Conservation (phyloP, 2,888 invertebrate genomes). For the Dryobotodes eremita region DNA sequence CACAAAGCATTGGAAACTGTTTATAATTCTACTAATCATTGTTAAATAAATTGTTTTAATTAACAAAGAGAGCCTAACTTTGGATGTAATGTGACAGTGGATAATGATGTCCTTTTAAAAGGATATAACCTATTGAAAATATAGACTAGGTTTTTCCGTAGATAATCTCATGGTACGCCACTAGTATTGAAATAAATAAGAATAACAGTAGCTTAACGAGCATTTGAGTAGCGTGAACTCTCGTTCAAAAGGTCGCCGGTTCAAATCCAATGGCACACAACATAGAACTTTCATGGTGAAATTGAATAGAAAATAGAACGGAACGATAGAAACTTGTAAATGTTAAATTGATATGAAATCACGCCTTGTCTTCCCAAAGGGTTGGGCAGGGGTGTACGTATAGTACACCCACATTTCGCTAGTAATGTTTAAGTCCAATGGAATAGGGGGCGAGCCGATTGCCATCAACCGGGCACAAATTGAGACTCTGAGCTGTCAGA, state of each 20-base stretch:
- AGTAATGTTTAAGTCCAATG: no score
- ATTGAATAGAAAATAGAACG: conserved; percentile 42
- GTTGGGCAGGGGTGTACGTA: no score
- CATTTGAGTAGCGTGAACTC: conserved; percentile 46
- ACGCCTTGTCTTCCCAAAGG: no score
- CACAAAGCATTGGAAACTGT: neutral
- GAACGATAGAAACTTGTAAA: conserved; percentile 1
- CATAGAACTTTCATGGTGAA: conserved; percentile 32
- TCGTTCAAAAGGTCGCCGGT: conserved; percentile 49
- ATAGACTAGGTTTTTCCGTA: neutral
- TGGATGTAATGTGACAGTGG: neutral
- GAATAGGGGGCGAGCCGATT: no score
- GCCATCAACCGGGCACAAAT: no score
- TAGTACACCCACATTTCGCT: no score
- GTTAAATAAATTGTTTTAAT: neutral
- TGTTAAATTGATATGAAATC: no score
- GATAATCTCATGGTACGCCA: neutral
- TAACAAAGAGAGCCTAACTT: neutral
- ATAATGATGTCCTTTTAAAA: no score
- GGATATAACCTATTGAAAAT: neutral
- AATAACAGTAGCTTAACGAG: conserved; percentile 44
- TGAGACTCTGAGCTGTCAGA: no score
- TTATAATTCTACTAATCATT: no score
- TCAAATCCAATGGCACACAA: conserved; percentile 27
- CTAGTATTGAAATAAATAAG: conserved; percentile 31